Evolutionary conservation across 2,797 vertebrate genomes (phyloP).

Genomic region (Myripristis jacobus): DNA sequence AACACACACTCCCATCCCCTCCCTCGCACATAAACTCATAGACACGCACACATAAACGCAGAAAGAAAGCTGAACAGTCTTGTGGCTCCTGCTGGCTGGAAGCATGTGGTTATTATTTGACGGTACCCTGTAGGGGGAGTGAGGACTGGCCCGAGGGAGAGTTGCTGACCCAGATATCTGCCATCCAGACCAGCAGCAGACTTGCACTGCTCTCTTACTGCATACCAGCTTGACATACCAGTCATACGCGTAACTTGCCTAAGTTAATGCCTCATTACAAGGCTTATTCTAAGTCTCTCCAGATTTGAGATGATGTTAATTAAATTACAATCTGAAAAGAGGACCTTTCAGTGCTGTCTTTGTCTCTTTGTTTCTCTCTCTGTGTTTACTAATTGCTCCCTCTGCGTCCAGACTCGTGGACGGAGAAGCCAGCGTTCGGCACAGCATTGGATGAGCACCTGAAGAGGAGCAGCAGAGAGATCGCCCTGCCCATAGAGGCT

Average conservation of each 20-base stretch:
- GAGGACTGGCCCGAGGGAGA: constrained; percentile 7
- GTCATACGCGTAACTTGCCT: background rate
- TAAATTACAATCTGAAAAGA: background rate
- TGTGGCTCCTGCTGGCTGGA: constrained; percentile 17
- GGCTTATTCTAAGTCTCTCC: background rate
- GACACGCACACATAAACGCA: constrained; percentile 23
- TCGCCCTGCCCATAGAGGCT: constrained; percentile 94
- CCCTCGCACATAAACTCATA: background rate
- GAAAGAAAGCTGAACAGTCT: constrained; percentile 13
- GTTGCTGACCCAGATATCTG: constrained; percentile 56
- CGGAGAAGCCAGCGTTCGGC: constrained; percentile 96
- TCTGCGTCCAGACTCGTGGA: constrained; percentile 91
- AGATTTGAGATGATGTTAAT: background rate
- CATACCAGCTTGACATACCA: background rate
- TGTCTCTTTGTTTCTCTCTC: background rate
- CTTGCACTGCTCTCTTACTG: background rate
- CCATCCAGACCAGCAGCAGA: constrained; percentile 39
- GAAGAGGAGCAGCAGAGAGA: constrained; percentile 93
- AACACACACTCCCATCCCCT: constrained; percentile 6
- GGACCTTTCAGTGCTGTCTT: no score
- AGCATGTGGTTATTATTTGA: constrained; percentile 66
- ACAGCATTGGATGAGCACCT: constrained; percentile 94
- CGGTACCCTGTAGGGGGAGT: constrained; percentile 12
- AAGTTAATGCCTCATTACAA: background rate
- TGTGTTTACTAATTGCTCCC: background rate